Conservation (phyloP, 2,797 vertebrate genomes). For the Sternotherus odoratus region DNA sequence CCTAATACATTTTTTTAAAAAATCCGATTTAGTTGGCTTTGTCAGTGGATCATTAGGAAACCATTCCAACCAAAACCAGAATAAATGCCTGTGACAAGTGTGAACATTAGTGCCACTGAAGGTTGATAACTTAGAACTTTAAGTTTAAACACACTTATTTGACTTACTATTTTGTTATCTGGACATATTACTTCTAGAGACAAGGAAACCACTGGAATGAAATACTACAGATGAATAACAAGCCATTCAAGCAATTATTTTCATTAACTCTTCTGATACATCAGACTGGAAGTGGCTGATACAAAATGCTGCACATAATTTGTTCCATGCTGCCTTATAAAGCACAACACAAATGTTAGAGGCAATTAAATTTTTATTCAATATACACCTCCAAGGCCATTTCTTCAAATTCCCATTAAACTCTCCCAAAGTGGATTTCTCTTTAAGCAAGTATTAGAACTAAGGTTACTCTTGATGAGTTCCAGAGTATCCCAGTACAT, state of each 20-base stretch:
- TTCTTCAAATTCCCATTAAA: slow-evolving; percentile 56
- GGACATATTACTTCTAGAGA: slow-evolving; percentile 20
- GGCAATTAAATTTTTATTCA: slow-evolving; percentile 47
- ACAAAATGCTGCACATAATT: slow-evolving; percentile 1
- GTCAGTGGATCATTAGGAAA: background rate
- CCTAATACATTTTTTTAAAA: background rate
- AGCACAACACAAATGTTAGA: slow-evolving; percentile 5
- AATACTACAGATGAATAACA: slow-evolving; percentile 16
- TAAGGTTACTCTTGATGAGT: slow-evolving; percentile 27
- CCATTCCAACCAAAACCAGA: background rate
- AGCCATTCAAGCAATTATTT: slow-evolving; percentile 1
- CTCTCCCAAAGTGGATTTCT: slow-evolving; percentile 10
- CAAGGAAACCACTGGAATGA: background rate
- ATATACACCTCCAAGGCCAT: slow-evolving; percentile 25
- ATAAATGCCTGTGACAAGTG: background rate
- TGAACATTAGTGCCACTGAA: background rate
- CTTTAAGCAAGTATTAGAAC: slow-evolving; percentile 47
- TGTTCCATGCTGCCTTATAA: background rate
- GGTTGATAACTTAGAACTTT: background rate
- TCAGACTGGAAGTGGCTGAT: background rate
- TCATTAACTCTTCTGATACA: slow-evolving; percentile 15
- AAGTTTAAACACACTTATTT: background rate
- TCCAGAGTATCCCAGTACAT: background rate
- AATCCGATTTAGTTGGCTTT: background rate
- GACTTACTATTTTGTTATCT: background rate